Base-by-base conservation (phyloP, 1,140 invertebrate genomes). In the Campoletis sonorensis region DNA sequence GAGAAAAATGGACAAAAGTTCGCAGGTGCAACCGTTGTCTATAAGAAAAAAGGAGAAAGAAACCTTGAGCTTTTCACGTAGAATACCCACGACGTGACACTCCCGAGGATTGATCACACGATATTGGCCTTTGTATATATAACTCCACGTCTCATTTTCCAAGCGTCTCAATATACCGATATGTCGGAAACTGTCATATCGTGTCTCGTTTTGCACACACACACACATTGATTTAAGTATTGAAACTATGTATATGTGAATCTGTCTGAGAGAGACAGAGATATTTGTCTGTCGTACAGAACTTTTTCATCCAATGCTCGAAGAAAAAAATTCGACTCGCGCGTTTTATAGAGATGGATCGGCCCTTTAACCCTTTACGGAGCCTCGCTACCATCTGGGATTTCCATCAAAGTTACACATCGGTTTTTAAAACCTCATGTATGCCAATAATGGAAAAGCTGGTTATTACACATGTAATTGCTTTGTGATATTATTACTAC, bases 31-130 rank as follows among this genome's bases (percentile, higher is more conserved):
- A 30, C 13, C 67, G 67, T 33, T 30, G 67, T 18, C 27, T 18
- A 70, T 21, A 30, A 70, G n/a, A 33, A 15, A 70, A 33, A 33
- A 33, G 16, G 30, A 70, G 27, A 70, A 54, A 54, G 51, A 21
- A 54, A 54, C 1, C 13, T 70, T 30, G 67, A 27, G 67, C 30
- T 70, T 70, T 33, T 70, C 67, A 70, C 30, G 30, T 70, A 70
- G 27, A 5, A 33, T 5, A 70, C 67, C 30, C 67, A 16, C 26
- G 27, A 70, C 30, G 67, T 70, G 67, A 70, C 67, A 70, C 67
- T 70, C 13, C 67, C 67, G 30, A 70, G 67, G 67, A 70, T 70
- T 70, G 67, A 70, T 70, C 67, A 70, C 67, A 33, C 67, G 67
- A 70, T 70, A 70, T 70, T 70, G 67, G 67, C 26, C 67, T 33